A percentile compares a stretch with the other conserved stretches of the same genome.
phyloP scores from a whole-genome alignment of 2,113 vertebrate species.

The Hystrix cristata region DNA sequence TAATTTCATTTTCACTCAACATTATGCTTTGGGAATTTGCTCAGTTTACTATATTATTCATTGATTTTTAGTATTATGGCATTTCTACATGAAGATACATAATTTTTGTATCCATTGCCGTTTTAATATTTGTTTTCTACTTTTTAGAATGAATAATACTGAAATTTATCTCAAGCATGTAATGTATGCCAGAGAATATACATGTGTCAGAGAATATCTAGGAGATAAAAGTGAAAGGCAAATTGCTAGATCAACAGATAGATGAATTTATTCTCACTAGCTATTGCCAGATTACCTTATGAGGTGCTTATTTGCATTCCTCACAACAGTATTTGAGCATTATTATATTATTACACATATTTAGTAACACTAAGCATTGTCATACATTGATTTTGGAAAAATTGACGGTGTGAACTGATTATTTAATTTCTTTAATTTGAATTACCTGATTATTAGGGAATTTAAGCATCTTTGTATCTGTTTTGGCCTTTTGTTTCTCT shows the following conservation, averaged over 20 bases:
- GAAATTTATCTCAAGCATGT: slow-evolving; percentile 1
- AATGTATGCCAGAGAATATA: neutral
- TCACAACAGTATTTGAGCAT: neutral
- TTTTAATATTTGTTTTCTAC: neutral
- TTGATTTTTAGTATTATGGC: neutral
- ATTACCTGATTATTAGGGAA: neutral
- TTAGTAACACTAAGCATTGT: neutral
- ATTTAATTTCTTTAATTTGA: neutral
- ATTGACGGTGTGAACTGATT: neutral
- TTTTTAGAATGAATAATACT: neutral
- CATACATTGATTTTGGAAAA: neutral
- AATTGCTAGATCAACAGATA: neutral
- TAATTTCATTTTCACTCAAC: neutral
- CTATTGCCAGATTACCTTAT: neutral
- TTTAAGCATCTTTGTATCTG: neutral
- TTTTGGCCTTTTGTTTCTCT: neutral
- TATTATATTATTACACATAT: neutral
- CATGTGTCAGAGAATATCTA: neutral
- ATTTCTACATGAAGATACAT: neutral
- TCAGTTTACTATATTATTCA: slow-evolving; percentile 16
- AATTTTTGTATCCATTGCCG: neutral
- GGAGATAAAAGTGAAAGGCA: neutral
- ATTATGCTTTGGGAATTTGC: neutral
- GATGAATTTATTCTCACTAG: neutral
- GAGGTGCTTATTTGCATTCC: neutral